Percentiles rank a stretch among this genome's conserved stretches.
phyloP scores from a whole-genome alignment of 2,113 vertebrate species.

The Nettapus auritus region DNA sequence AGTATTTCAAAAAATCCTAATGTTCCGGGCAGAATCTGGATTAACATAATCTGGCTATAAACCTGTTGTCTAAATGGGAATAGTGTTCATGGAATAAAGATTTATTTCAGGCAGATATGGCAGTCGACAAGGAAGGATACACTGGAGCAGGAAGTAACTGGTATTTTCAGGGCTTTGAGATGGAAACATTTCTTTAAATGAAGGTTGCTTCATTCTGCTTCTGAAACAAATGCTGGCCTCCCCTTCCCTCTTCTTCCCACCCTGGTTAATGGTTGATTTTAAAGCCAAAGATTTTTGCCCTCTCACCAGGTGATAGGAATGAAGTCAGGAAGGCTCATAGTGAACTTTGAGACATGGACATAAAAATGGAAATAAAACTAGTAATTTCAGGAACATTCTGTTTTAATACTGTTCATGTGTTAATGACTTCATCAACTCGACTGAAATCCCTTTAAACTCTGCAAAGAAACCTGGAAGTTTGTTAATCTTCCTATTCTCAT shows the following conservation, averaged over 20 bases:
- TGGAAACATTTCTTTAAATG: neutral
- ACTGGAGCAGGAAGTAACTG: neutral
- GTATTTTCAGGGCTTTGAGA: neutral
- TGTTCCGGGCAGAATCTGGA: neutral
- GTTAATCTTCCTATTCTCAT: neutral
- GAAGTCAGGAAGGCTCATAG: neutral
- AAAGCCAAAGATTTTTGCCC: neutral
- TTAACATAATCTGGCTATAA: neutral
- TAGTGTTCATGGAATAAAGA: neutral
- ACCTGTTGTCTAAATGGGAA: neutral
- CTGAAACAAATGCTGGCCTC: neutral
- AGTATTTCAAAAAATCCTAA: neutral
- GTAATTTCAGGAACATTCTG: neutral
- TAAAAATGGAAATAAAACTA: neutral
- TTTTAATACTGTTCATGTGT: neutral
- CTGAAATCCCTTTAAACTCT: neutral
- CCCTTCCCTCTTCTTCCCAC: fast-evolving
- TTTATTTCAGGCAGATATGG: neutral
- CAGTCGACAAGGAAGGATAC: neutral
- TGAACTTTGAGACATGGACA: neutral
- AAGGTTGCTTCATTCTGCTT: neutral
- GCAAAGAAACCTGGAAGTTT: neutral
- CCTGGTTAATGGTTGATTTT: neutral
- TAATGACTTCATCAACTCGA: neutral
- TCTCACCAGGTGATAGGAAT: neutral